Base-by-base conservation (phyloP, 2,113 vertebrate species). In the Chaetorhynchus papuensis region DNA sequence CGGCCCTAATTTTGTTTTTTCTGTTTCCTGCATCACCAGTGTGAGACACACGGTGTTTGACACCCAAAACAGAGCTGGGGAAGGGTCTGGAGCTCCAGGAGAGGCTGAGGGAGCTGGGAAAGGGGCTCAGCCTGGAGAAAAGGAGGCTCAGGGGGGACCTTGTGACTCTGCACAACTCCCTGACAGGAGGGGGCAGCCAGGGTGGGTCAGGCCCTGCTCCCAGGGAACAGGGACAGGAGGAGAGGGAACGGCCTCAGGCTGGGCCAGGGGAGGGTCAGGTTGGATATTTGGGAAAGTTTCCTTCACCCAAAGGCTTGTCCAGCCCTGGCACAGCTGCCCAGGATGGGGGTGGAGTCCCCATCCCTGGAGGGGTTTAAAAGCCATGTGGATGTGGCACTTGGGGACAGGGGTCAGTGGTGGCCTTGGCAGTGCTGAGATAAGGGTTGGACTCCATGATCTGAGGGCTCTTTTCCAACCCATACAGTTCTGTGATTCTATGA, bases 231-330 rank as follows among this genome's bases (percentile, higher is more conserved):
- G 27, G 53, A 74, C 68, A 89, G 69, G 44, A 72, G 3, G 17
- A 75, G 30, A 15, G 30, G 53, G 10, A 82, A 61, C 0, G 0
- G n/a, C 68, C 69, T 53, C 39, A 41, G 0, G 33, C 12, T 68
- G 39, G 1, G 53, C 39, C 45, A 47, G 24, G 6, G 21, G 0
- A 53, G 1, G 7, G 1, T 16, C 6, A 60, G 9, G 0, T 6
- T 54, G 41, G 53, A 17, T 37, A 41, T 24, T 0, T 0, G 21
- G n/a, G 11, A 33, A 33, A 7, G 2, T 15, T 82, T 74, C 21
- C 12, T 54, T 35, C 4, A 2, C 2, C 1, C 4, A n/a, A 44
- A 39, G 22, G 1, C 0, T 23, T n/a, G 0, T 15, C 45, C 49
- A n/a, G 8, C 4, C 4, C 13, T 70, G 50, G 31, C 23, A 47